Conservation (phyloP, 2,113 vertebrate species). For the Embiotoca jacksoni region DNA sequence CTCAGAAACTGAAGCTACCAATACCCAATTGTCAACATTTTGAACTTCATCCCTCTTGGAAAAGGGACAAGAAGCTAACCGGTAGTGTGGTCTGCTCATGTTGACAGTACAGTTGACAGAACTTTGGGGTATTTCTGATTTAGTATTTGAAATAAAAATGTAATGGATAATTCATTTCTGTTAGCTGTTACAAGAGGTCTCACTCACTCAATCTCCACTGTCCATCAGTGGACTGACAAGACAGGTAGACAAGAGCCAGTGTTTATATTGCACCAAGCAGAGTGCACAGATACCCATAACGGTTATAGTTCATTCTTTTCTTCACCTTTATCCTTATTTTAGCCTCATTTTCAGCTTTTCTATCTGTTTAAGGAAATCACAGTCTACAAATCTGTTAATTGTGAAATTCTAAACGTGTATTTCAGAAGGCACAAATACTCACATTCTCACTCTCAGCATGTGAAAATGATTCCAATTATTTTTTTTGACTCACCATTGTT, state of each 20-base stretch:
- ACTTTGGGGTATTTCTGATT: too few species aligned
- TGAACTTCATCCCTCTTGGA: too few species aligned
- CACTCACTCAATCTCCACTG: not conserved
- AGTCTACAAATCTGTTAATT: constrained; percentile 2
- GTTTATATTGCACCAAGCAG: not conserved
- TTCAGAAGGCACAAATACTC: not conserved
- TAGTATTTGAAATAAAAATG: too few species aligned
- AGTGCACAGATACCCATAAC: not conserved
- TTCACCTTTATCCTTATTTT: constrained; percentile 16
- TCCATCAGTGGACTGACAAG: constrained; percentile 24
- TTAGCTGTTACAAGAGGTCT: too few species aligned
- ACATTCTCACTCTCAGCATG: not conserved
- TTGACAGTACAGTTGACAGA: too few species aligned
- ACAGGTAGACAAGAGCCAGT: constrained; percentile 2
- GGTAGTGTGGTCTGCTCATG: too few species aligned
- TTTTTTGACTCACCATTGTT: constrained; percentile 9
- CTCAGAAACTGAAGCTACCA: too few species aligned
- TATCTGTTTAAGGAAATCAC: constrained; percentile 20
- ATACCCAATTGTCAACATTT: too few species aligned
- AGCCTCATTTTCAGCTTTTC: not conserved
- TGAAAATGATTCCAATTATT: constrained; percentile 21
- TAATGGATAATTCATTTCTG: too few species aligned
- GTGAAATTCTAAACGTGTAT: constrained; percentile 1
- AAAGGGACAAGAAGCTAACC: too few species aligned
- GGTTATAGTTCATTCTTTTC: not conserved